phyloP scores from a whole-genome alignment of 2,888 invertebrate species.

The Leucoptera coffeella region DNA sequence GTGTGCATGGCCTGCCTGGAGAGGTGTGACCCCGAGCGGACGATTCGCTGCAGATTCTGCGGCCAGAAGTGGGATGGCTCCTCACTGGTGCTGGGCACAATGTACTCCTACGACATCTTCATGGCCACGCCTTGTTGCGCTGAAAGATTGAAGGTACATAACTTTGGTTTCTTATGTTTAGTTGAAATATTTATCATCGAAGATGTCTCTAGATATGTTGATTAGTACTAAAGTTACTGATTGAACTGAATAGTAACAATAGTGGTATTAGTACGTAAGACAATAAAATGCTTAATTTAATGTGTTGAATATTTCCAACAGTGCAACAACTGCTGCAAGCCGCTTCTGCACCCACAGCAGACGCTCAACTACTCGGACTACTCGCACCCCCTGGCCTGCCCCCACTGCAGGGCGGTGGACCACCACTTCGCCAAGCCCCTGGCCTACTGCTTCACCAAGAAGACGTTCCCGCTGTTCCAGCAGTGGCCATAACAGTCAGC shows the following conservation, averaged over 20 bases:
- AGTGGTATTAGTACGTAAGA: too few relatives aligned
- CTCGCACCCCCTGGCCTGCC: conserved; percentile 86
- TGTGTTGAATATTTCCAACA: too few relatives aligned
- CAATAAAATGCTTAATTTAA: too few relatives aligned
- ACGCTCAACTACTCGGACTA: conserved; percentile 92
- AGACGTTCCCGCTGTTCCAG: conserved; percentile 60
- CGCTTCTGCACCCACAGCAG: conserved; percentile 80
- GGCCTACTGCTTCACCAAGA: conserved; percentile 75
- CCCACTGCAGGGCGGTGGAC: conserved; percentile 84
- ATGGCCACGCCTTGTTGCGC: conserved; percentile 95
- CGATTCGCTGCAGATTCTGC: conserved; percentile 80
- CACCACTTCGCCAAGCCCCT: conserved; percentile 93
- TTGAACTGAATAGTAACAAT: too few relatives aligned
- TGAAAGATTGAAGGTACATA: conserved; percentile 82
- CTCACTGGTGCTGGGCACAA: conserved; percentile 89
- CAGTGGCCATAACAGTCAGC: conserved; percentile 86
- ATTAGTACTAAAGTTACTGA: too few relatives aligned
- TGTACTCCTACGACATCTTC: conserved; percentile 98
- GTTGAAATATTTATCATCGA: too few relatives aligned
- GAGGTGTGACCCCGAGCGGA: conserved; percentile 68
- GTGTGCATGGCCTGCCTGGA: conserved; percentile 94
- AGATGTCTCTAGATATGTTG: too few relatives aligned
- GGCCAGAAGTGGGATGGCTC: conserved; percentile 88
- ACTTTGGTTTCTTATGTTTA: too few relatives aligned
- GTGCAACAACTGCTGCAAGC: conserved; percentile 91